Conservation (phyloP, 2,797 vertebrate genomes). For the Myotis myotis region DNA sequence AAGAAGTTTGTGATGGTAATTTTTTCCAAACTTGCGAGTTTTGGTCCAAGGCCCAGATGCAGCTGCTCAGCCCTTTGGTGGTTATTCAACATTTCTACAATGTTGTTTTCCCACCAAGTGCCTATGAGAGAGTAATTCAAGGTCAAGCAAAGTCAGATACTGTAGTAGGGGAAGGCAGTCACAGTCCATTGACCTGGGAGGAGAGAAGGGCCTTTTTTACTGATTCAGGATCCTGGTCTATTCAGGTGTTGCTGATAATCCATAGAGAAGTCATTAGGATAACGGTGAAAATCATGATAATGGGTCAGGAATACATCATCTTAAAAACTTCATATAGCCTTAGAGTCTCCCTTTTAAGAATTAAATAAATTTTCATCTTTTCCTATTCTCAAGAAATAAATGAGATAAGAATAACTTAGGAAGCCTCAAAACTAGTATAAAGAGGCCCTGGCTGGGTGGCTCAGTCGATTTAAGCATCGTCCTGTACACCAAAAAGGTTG, state of each 20-base stretch:
- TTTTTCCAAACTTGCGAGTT: background rate
- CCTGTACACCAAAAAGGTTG: background rate
- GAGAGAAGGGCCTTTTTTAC: background rate
- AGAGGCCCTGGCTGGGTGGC: background rate
- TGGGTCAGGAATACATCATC: background rate
- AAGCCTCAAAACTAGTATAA: background rate
- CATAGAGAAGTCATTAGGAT: background rate
- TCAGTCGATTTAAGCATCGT: background rate
- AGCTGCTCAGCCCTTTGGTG: background rate
- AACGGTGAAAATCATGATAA: background rate
- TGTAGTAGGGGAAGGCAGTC: background rate
- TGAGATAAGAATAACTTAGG: background rate
- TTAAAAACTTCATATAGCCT: background rate
- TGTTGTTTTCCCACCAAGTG: background rate
- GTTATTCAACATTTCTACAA: background rate
- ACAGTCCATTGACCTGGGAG: background rate
- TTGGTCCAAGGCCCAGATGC: background rate
- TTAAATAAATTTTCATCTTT: background rate
- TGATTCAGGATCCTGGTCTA: background rate
- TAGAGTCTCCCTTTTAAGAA: background rate
- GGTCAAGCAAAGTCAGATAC: background rate
- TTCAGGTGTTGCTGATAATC: background rate
- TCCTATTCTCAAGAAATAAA: background rate
- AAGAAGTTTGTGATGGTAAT: conserved; percentile 91
- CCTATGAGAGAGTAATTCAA: background rate